These are phyloP conservation scores for Stigmatopora nigra DNA, from an alignment of 2,113 vertebrate species.

Conservation along the genomic window DNA sequence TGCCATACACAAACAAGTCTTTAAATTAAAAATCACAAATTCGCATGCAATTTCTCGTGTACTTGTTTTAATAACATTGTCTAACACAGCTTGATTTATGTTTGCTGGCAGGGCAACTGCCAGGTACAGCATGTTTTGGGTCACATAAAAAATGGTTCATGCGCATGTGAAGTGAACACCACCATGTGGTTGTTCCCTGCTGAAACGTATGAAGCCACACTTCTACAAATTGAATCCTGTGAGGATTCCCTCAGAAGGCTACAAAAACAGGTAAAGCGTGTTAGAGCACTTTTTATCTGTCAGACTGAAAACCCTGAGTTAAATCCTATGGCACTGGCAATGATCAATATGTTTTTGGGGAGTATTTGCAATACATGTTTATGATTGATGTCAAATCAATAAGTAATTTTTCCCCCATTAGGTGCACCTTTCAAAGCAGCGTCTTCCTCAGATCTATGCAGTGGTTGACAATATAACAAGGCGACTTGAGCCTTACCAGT, in stretches of 20 bases:
- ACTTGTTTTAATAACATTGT: neutral
- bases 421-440: slow-evolving; percentile 32
- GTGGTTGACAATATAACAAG: slow-evolving; percentile 40
- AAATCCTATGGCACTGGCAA: neutral
- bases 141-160: slow-evolving; percentile 8
- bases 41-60: neutral
- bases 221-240: slow-evolving; percentile 45
- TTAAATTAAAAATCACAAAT: neutral
- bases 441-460: slow-evolving; percentile 45
- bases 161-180: slow-evolving; percentile 54
- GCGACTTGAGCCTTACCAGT: slow-evolving; percentile 50
- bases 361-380: neutral
- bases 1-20: neutral
- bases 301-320: neutral
- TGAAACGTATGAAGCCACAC: slow-evolving; percentile 32
- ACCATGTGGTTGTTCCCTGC: slow-evolving; percentile 56
- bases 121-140: slow-evolving; percentile 37
- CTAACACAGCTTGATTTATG: neutral
- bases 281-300: neutral
- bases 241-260: slow-evolving; percentile 27
- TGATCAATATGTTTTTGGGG: neutral
- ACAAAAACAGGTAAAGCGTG: slow-evolving; percentile 41
- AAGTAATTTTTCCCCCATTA: slow-evolving; percentile 15
- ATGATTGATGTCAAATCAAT: neutral
- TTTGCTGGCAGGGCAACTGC: slow-evolving; percentile 24